phyloP scores from a whole-genome alignment of 2,888 invertebrate genomes.

The Branchellion lobata region DNA sequence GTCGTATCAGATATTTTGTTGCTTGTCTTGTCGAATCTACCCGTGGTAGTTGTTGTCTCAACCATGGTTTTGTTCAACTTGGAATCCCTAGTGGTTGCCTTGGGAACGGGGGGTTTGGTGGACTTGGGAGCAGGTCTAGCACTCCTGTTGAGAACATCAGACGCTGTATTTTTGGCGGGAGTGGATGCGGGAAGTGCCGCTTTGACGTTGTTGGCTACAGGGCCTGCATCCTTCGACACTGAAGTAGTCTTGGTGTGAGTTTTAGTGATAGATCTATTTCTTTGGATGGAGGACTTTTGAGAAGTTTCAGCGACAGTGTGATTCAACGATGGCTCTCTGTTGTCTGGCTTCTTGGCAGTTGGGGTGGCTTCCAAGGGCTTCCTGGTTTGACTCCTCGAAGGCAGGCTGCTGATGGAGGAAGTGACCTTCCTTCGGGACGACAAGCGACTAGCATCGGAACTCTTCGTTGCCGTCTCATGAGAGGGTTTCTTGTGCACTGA shows the following conservation, averaged over 20 bases:
- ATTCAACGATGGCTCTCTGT: neutral
- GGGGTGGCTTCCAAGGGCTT: slow-evolving; percentile 7
- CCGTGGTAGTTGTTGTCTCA: neutral
- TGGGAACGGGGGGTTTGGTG: slow-evolving; percentile 9
- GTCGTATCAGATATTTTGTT: neutral
- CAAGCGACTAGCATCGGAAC: neutral
- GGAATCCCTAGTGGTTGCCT: slow-evolving; percentile 21
- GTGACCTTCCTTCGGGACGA: neutral
- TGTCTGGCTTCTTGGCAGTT: neutral
- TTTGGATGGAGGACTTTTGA: slow-evolving; percentile 1
- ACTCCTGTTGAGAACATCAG: neutral
- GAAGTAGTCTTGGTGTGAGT: neutral
- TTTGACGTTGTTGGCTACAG: neutral
- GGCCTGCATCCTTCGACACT: neutral
- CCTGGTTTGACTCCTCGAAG: neutral
- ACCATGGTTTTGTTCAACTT: neutral
- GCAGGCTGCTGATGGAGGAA: neutral
- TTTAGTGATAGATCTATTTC: neutral
- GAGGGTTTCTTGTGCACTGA: neutral
- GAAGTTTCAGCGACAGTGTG: neutral
- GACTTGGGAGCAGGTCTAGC: neutral
- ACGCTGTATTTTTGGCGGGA: neutral
- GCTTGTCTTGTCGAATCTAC: no score
- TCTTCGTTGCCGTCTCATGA: neutral
- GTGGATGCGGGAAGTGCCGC: neutral